phyloP scores from a whole-genome alignment of 2,113 vertebrate genomes.

The Dermatemys mawii region DNA sequence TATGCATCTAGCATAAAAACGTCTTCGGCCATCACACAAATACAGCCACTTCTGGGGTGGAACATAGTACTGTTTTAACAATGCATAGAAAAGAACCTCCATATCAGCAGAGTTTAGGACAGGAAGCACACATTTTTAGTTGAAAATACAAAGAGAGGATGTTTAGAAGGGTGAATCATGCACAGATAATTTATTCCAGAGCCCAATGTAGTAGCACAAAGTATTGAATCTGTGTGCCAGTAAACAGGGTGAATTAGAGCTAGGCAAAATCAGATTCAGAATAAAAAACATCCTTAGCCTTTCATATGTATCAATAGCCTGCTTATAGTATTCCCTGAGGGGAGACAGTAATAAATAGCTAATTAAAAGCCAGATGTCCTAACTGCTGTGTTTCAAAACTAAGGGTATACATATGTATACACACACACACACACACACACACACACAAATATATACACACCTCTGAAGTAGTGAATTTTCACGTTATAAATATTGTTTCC shows the following conservation, averaged over 20 bases:
- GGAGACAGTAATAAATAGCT: not conserved
- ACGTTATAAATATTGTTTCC: not conserved
- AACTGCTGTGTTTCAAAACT: not conserved
- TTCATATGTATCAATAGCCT: not conserved
- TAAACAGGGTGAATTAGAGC: not conserved
- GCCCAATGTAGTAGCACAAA: not conserved
- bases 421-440: too few relatives aligned
- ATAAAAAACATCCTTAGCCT: not conserved
- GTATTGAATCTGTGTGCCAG: not conserved
- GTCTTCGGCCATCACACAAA: not conserved
- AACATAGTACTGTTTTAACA: not conserved
- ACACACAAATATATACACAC: not conserved
- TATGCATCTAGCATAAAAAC: not conserved
- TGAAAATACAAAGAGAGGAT: not conserved
- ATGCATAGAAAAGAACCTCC: not conserved
- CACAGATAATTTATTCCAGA: not conserved
- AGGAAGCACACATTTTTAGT: not conserved
- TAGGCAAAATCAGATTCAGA: not conserved
- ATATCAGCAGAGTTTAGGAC: not conserved
- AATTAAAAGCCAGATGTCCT: not conserved
- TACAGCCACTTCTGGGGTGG: not conserved
- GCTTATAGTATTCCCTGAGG: not conserved
- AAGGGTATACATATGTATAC: not conserved
- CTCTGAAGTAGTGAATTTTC: not conserved
- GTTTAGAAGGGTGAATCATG: not conserved